These are phyloP conservation scores for Porites cylindrica DNA, from an alignment of 92 coral and sea anemone species.

Conservation along the genomic window DNA sequence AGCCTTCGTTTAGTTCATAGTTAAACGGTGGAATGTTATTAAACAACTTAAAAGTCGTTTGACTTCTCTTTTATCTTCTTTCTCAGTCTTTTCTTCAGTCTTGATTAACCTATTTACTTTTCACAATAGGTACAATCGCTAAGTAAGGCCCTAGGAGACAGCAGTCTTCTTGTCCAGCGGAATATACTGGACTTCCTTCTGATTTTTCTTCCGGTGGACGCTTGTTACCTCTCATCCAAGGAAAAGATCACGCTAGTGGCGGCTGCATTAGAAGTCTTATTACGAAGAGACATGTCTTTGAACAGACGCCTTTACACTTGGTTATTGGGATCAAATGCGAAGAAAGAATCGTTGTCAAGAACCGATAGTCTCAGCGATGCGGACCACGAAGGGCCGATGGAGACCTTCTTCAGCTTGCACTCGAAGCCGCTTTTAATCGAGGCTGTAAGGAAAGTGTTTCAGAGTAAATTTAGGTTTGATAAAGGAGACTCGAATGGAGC, in stretches of 20 bases:
- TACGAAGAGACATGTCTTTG: slow-evolving; percentile 97
- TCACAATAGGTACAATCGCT: slow-evolving; percentile 81
- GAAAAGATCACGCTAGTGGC: slow-evolving; percentile 80
- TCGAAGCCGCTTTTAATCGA: slow-evolving; percentile 79
- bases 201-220: slow-evolving; percentile 79
- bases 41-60: no score
- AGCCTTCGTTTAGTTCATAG: no score
- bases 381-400: slow-evolving; percentile 54
- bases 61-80: no score
- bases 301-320: slow-evolving; percentile 93
- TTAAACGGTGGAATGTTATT: no score
- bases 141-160: slow-evolving; percentile 81
- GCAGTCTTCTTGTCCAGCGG: slow-evolving; percentile 91
- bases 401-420: slow-evolving; percentile 74
- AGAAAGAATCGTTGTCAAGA: slow-evolving; percentile 37
- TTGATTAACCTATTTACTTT: neutral
- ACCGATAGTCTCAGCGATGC: slow-evolving; percentile 83
- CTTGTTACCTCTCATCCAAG: slow-evolving; percentile 44
- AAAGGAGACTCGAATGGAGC: slow-evolving; percentile 27
- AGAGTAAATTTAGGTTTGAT: neutral
- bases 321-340: slow-evolving; percentile 81
- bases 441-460: slow-evolving; percentile 69
- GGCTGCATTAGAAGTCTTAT: slow-evolving; percentile 82
- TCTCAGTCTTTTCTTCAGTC: neutral
- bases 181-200: slow-evolving; percentile 86